Conservation (phyloP, 92 coral and sea anemone genomes). For the Chrysogorgia sp. region DNA sequence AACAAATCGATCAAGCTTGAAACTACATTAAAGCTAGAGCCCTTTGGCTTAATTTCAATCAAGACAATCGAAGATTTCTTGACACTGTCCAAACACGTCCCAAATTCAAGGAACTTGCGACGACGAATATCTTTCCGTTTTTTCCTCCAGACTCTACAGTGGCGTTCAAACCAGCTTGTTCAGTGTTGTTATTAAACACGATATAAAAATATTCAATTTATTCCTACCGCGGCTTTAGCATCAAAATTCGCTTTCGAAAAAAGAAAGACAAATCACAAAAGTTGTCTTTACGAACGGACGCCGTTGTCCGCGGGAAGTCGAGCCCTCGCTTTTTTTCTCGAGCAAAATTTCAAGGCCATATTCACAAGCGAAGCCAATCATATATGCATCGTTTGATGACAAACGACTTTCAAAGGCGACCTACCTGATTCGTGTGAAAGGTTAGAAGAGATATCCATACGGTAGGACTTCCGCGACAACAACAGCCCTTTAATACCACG, state of each 20-base stretch:
- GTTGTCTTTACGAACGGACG: not conserved
- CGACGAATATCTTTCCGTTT: too few species aligned
- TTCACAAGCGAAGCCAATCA: conserved; percentile 6
- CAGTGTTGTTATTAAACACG: too few species aligned
- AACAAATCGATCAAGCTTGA: not conserved
- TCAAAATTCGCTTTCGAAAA: too few species aligned
- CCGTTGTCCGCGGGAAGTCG: not conserved
- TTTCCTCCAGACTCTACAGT: too few species aligned
- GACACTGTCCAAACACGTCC: too few species aligned
- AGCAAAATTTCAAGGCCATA: not conserved
- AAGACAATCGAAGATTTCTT: not conserved
- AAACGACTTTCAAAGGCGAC: conserved; percentile 28
- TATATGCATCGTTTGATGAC: conserved; percentile 26
- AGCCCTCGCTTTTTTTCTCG: not conserved
- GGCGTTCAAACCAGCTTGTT: too few species aligned
- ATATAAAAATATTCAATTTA: too few species aligned
- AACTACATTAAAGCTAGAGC: not conserved
- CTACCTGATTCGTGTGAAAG: conserved; percentile 41
- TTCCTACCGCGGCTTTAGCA: too few species aligned
- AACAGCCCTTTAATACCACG: not conserved
- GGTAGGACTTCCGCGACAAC: not conserved
- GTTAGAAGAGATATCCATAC: conserved; percentile 28
- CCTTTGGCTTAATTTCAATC: not conserved
- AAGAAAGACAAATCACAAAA: not conserved
- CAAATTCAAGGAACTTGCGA: too few species aligned